Base-by-base conservation (phyloP, 2,797 vertebrate genomes). In the Hyperoplus lanceolatus region DNA sequence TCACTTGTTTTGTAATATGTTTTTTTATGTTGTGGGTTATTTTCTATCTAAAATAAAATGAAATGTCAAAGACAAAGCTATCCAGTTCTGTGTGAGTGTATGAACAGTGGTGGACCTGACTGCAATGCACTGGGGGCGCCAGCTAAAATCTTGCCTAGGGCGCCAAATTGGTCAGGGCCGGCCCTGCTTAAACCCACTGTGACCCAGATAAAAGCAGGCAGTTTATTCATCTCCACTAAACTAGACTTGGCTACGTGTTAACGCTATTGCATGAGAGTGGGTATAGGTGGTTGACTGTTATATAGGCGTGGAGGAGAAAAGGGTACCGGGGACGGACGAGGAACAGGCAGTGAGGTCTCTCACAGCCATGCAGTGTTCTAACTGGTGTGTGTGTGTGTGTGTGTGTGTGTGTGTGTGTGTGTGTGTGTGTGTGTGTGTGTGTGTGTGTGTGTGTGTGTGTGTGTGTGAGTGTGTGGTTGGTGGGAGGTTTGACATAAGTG, bases 401-500 rank as follows among this genome's bases (percentile, higher is more conserved):
- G 90, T 29, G 29, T 29, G 29, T 29, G 29, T 29, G 29, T 29
- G 29, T 29, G 79, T 88, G 90, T 29, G 29, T 29, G 29, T 29
- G 29, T 29, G 29, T 29, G 29, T 29, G 79, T 88, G 90, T 29
- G 29, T 29, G 29, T 29, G 29, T 29, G 29, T 29, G 29, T 29
- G 21, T 29, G 29, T 29, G 29, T 29, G 29, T 29, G 29, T 29
- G 29, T 29, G 21, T 29, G 29, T 1, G 29, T 29, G 2, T 2
- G 2, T 29, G 29, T 29, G 29, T 29, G 29, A 3, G 29, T 29
- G 29, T 93, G 80, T 70, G 91, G 89, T 86, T 90, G 91, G 29
- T 93, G 92, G 94, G 93, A 95, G 92, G 94, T 94, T 95, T 95
- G 95, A 95, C 94, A 95, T 94, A 95, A 96, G 94, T 94, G 93